Conservation (phyloP, 2,797 vertebrate species). For the Sus cebifrons region DNA sequence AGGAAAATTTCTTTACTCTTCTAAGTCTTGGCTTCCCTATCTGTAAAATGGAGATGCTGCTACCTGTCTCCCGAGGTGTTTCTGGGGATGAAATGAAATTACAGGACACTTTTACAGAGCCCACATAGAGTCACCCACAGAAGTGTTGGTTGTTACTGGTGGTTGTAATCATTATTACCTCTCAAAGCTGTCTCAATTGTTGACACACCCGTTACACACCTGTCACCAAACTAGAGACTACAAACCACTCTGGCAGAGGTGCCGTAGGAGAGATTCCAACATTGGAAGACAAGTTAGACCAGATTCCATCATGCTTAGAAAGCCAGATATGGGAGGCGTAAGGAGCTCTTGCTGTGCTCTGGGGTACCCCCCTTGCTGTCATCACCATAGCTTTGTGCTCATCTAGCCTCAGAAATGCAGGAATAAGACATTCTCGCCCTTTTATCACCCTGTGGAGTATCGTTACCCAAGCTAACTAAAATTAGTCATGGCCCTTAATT, state of each 20-base stretch:
- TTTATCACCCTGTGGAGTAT: not conserved
- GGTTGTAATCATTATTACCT: not conserved
- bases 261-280: not conserved
- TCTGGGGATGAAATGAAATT: constrained; percentile 29
- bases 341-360: not conserved
- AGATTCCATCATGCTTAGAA: not conserved
- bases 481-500: constrained; percentile 21
- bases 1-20: not conserved
- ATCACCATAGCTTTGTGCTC: not conserved
- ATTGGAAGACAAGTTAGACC: not conserved
- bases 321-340: not conserved
- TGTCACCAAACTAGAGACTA: not conserved
- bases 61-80: not conserved
- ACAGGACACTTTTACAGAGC: not conserved
- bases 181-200: not conserved
- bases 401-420: constrained; percentile 19
- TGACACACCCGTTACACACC: not conserved
- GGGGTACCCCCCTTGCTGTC: fast-evolving
- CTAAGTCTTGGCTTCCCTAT: not conserved
- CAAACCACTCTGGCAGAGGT: not conserved
- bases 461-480: constrained; percentile 20
- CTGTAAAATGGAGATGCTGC: not conserved
- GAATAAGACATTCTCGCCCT: not conserved
- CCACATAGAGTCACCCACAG: not conserved
- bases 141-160: not conserved